Evolutionary conservation across 2,113 vertebrate genomes (phyloP).

Genomic region (Orientallactaga bullata): DNA sequence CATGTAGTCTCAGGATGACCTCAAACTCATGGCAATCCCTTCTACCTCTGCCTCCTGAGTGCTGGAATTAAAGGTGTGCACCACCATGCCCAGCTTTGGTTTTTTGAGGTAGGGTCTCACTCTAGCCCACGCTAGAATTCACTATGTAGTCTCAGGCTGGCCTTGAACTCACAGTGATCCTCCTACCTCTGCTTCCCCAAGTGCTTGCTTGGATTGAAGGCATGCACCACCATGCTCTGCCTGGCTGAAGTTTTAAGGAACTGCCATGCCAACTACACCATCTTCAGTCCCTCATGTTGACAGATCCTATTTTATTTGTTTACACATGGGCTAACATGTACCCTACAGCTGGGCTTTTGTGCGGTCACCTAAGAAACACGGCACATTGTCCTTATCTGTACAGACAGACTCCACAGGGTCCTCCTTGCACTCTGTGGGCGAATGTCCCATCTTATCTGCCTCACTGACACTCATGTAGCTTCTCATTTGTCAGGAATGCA

Average conservation of each 20-base stretch:
- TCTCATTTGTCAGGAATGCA: neutral
- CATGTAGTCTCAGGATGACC: too few relatives aligned
- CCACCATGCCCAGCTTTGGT: too few relatives aligned
- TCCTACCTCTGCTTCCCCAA: neutral
- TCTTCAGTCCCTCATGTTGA: neutral
- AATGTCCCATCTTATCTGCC: neutral
- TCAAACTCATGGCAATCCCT: too few relatives aligned
- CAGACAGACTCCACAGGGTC: neutral
- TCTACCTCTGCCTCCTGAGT: too few relatives aligned
- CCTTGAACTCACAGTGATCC: too few relatives aligned
- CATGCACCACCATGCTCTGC: neutral
- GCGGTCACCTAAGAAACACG: neutral
- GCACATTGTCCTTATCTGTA: neutral
- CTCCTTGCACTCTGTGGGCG: fast-evolving
- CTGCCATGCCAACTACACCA: neutral
- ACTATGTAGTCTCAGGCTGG: neutral
- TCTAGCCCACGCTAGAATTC: too few relatives aligned
- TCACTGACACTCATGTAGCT: fast-evolving
- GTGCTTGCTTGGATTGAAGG: neutral
- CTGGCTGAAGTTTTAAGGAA: neutral
- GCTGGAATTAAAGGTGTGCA: too few relatives aligned
- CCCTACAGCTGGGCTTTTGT: neutral
- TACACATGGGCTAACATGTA: fast-evolving
- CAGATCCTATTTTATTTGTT: neutral
- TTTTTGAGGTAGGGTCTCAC: too few relatives aligned